Conservation (phyloP, 2,797 vertebrate genomes). For the Sphenopsis melanotis region DNA sequence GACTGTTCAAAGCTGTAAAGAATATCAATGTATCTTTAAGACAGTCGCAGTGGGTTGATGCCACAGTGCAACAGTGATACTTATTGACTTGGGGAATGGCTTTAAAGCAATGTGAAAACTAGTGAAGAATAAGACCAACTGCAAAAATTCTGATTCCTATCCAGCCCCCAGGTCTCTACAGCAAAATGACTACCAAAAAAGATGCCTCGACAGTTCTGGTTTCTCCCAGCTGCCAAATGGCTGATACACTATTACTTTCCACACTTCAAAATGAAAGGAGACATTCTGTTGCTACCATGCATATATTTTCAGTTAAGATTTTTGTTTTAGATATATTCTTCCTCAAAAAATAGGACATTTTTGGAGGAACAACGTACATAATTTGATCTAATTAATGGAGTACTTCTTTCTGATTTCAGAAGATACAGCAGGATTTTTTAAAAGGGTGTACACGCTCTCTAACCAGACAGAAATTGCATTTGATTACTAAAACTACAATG, state of each 20-base stretch:
- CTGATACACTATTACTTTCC: not conserved
- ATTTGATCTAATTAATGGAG: not conserved
- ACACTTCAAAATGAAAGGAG: not conserved
- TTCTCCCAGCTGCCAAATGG: not conserved
- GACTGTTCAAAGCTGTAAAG: not conserved
- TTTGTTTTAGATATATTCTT: not conserved
- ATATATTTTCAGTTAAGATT: not conserved
- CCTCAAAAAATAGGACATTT: not conserved
- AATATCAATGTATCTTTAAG: not conserved
- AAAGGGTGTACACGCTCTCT: not conserved
- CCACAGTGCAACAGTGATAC: not conserved
- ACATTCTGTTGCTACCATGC: not conserved
- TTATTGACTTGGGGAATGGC: not conserved
- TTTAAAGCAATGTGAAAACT: not conserved
- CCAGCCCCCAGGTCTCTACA: not conserved
- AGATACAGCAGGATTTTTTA: not conserved
- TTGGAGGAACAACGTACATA: not conserved
- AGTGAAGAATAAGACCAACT: not conserved
- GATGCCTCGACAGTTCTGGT: not conserved
- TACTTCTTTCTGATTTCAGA: not conserved
- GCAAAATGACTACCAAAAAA: not conserved
- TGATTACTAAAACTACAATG: not conserved
- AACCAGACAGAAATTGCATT: not conserved
- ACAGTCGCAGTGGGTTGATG: not conserved
- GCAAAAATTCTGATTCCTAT: not conserved